These are phyloP conservation scores for Nomada flava DNA, from an alignment of 2,888 invertebrate species.

Conservation along the genomic window DNA sequence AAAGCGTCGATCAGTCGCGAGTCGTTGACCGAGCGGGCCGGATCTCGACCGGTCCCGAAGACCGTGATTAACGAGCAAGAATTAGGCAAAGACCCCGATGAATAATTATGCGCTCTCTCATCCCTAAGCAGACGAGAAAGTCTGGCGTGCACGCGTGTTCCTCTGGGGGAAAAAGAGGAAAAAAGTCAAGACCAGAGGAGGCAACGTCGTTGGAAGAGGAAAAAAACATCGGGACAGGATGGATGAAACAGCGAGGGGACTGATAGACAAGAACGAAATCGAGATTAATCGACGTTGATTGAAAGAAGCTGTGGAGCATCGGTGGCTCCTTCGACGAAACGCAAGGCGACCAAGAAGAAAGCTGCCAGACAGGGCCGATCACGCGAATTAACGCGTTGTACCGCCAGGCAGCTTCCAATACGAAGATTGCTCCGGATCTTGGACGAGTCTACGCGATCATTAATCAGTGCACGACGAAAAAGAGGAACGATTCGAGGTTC, in stretches of 20 bases:
- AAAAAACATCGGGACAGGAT: not conserved
- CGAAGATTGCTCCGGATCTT: slow-evolving; percentile 40
- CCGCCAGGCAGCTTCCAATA: slow-evolving; percentile 36
- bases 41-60: slow-evolving; percentile 35
- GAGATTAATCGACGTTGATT: slow-evolving; percentile 78
- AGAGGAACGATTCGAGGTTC: slow-evolving; percentile 40
- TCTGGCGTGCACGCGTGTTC: slow-evolving; percentile 52
- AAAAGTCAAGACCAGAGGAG: not conserved
- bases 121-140: slow-evolving; percentile 41
- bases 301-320: slow-evolving; percentile 66
- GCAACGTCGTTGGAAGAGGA: slow-evolving; percentile 11
- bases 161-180: slow-evolving; percentile 22
- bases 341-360: slow-evolving; percentile 20
- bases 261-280: slow-evolving; percentile 67
- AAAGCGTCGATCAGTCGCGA: slow-evolving; percentile 52
- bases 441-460: slow-evolving; percentile 53
- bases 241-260: slow-evolving; percentile 11
- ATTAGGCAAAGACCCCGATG: slow-evolving; percentile 72
- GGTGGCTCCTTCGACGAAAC: slow-evolving; percentile 30
- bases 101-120: slow-evolving; percentile 68
- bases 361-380: slow-evolving; percentile 50
- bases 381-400: slow-evolving; percentile 65
- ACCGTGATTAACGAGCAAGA: slow-evolving; percentile 72
- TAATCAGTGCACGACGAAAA: slow-evolving; percentile 64
- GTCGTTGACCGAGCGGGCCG: slow-evolving; percentile 59